phyloP scores from a whole-genome alignment of 2,888 invertebrate genomes.

The Leptothorax acervorum region DNA sequence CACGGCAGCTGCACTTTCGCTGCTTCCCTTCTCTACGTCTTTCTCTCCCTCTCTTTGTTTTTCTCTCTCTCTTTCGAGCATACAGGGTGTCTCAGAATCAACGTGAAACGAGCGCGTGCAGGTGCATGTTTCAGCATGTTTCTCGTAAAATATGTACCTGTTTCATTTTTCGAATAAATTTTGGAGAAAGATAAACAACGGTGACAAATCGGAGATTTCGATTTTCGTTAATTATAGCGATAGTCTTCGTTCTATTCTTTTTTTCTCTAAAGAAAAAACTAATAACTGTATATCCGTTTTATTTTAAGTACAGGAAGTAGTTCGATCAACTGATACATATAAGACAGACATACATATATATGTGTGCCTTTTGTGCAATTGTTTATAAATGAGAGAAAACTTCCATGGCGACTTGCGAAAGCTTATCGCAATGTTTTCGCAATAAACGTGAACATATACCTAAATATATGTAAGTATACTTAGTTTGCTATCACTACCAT shows the following conservation, averaged over 20 bases:
- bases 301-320: background rate
- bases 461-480: background rate
- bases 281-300: background rate
- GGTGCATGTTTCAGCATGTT: no score
- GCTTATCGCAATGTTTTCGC: background rate
- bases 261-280: no score
- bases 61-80: background rate
- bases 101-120: no score
- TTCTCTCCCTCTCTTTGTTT: background rate
- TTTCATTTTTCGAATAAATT: no score
- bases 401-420: background rate
- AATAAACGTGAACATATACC: background rate
- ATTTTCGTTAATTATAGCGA: no score
- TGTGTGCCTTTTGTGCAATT: background rate
- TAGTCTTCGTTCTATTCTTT: no score
- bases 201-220: no score
- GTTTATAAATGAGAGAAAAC: background rate
- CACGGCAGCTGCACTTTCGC: background rate
- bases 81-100: background rate
- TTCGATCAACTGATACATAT: background rate
- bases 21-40: background rate
- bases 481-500: no score
- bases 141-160: no score
- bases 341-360: background rate
- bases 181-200: no score